Evolutionary conservation across 2,888 invertebrate species (phyloP).

Genomic region (Pachymerium ferrugineum): DNA sequence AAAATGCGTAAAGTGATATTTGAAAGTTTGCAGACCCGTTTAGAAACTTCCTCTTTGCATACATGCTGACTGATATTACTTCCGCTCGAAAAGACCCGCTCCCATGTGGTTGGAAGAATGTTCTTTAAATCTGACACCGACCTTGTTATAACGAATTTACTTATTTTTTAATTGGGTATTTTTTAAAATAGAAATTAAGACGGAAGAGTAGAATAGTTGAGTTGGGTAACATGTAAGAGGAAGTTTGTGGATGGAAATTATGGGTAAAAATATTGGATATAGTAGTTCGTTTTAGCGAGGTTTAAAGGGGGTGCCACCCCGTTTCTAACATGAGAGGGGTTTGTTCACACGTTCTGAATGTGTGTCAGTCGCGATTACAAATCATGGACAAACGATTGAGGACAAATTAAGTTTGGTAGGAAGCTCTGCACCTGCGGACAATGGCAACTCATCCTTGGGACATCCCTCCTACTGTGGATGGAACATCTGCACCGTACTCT

Average conservation of each 20-base stretch:
- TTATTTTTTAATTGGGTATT: neutral
- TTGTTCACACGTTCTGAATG: slow-evolving; percentile 18
- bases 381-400: slow-evolving; percentile 9
- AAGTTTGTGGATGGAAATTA: too few species aligned
- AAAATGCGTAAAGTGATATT: neutral
- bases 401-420: slow-evolving; percentile 19
- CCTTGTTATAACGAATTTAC: neutral
- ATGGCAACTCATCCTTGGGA: slow-evolving; percentile 14
- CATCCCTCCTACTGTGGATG: slow-evolving; percentile 8
- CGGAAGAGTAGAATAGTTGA: too few species aligned
- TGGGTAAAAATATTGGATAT: too few species aligned
- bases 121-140: neutral
- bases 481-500: slow-evolving; percentile 4
- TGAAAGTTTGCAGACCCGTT: neutral
- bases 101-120: slow-evolving; percentile 4
- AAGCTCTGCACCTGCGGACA: slow-evolving; percentile 7
- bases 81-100: slow-evolving; percentile 13
- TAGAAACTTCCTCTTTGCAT: neutral
- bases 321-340: slow-evolving; percentile 4
- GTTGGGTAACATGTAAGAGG: too few species aligned
- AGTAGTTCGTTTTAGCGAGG: neutral
- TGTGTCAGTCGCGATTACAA: slow-evolving; percentile 8
- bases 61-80: neutral
- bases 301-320: neutral
- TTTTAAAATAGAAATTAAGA: neutral